Percentiles rank a stretch among this genome's conserved stretches.
These are phyloP conservation scores for Nesoenas mayeri DNA, from an alignment of 2,113 vertebrate species.

Conservation along the genomic window DNA sequence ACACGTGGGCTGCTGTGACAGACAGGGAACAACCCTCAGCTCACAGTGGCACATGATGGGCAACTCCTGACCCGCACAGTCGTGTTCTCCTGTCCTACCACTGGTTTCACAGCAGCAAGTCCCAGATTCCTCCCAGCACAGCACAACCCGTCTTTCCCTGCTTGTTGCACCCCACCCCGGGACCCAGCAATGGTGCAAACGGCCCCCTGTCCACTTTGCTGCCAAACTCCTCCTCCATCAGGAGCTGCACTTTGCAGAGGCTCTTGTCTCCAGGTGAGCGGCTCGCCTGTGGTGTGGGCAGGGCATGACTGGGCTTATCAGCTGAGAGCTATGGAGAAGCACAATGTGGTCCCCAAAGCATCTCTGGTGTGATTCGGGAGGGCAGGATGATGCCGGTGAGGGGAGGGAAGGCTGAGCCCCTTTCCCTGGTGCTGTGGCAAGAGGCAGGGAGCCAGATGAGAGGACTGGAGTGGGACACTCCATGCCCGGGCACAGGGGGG, in stretches of 20 bases:
- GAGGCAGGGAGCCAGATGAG: neutral
- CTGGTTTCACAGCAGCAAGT: neutral
- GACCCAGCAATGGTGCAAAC: rapidly evolving
- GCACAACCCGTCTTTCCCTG: neutral
- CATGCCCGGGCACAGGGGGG: neutral
- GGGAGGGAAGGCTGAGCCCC: neutral
- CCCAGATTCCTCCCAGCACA: neutral
- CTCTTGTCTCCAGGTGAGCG: neutral
- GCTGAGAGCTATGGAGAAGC: neutral
- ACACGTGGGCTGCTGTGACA: neutral
- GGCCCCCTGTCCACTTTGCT: neutral
- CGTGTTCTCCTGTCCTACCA: neutral
- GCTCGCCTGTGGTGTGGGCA: rapidly evolving
- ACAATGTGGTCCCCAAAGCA: neutral
- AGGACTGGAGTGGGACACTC: neutral
- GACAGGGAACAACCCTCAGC: rapidly evolving
- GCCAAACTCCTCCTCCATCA: neutral
- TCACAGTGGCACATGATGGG: neutral
- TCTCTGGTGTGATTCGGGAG: neutral
- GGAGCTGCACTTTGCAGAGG: neutral
- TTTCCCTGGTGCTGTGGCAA: neutral
- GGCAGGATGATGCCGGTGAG: neutral
- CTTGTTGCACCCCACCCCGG: neutral
- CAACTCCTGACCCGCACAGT: neutral
- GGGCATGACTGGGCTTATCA: neutral